Evolutionary conservation across 2,113 vertebrate species (phyloP), one percentile per base, ranked within the genome.

Genomic region (Morone saxatilis): DNA sequence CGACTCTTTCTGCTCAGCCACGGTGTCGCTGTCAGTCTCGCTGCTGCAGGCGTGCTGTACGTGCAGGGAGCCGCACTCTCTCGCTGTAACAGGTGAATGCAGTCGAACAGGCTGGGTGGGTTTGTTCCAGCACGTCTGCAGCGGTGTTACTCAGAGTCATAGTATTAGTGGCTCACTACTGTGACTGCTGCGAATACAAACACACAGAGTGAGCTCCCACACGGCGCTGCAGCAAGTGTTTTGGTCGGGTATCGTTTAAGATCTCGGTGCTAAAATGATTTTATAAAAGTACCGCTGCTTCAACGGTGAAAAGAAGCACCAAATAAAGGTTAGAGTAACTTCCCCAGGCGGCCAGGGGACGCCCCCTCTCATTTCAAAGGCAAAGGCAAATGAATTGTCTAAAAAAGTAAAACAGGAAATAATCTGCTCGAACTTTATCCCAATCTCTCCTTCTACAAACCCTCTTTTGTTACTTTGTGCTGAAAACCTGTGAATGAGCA

Each of bases 41-140:
- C 16, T 4, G 48, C 17, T 59, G 10, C 54, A n/a, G 22, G 22
- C 13, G 38, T 13, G 5, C 25, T 8, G 25, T 25, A 20, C 47
- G 11, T 9, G 43, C 73, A 70, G 14, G 5, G 66, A 40, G 31
- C 48, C 25, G 71, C 19, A 47, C 60, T 36, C 71, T 41, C 43
- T 41, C 50, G 5, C 31, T 19, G 59, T n/a, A 16, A 43, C 25
- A 51, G 22, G 1, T 84, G 89, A 93, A 93, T 91, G 87, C 76
- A 50, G 88, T 45, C 53, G 3, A 77, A 90, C 92, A 71, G 87
- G 92, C 51, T 7, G 40, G 81, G 65, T 72, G 16, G 77, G 80
- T 86, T 86, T 60, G 68, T 80, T 74, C 45, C 70, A 36, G 85
- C 87, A 85, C 5, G 62, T 75, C 71, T 38, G 53, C 86, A 88